Base-by-base conservation (phyloP, 2,113 vertebrate species). In the Osmerus mordax region DNA sequence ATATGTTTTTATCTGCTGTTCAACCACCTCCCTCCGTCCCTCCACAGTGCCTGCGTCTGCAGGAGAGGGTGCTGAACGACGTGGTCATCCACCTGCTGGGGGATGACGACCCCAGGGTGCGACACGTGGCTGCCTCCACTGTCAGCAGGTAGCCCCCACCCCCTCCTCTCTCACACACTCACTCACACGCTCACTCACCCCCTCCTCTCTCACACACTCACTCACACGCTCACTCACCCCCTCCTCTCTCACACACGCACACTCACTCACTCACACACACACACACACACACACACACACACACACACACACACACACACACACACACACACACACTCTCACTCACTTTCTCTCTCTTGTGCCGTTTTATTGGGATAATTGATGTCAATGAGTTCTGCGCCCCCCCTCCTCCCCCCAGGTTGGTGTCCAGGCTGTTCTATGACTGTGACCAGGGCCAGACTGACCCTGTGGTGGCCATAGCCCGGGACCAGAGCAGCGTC, bases 401-500 rank as follows among this genome's bases (percentile, higher is more conserved):
- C 13, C 32, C 18, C 18, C 54, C 52, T 11, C 66, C 6, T 12
- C 23, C 0, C 41, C 61, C 53, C 72, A 99, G 97, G 78, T 90
- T 99, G 36, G 93, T 99, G 77, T 91, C 96, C 52, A 94, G 93
- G 83, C 89, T 99, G 41, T 99, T 98, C 83, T 98, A 93, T 70
- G 93, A 93, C 71, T 97, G 97, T 71, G 97, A 99, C 80, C 96
- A 95, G 88, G 96, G 95, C 13, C 97, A 99, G 73, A 93, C 91
- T 1, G 97, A 99, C 78, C 96, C 97, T 0, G 94, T 99, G 13
- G 97, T 99, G 78, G 96, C 97, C 0, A 91, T 95, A 21, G 97
- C 97, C 32, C 90, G 96, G 76, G 96, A 98, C 74, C 97, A 99
- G 86, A 97, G 97, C 86, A 93, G 93, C 29, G 91, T 96, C 4